Percentiles rank a stretch among this genome's conserved stretches.
These are phyloP conservation scores for Resseliella maxima DNA, from an alignment of 2,888 invertebrate species.

Conservation along the genomic window DNA sequence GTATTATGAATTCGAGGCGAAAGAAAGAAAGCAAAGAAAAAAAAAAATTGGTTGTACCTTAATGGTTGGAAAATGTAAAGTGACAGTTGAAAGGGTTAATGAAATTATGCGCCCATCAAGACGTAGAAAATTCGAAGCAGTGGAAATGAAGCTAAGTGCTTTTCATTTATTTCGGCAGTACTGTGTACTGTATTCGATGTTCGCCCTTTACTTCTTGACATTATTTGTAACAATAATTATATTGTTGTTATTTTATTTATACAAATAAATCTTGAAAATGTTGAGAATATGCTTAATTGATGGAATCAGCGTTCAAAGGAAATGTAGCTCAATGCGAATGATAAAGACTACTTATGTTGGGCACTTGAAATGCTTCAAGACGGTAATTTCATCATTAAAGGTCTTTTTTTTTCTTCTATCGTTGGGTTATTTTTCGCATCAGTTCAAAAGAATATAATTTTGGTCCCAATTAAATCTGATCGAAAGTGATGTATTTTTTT, in stretches of 20 bases:
- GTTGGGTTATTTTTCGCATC: background rate
- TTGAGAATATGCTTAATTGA: conserved; percentile 43
- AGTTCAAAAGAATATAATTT: background rate
- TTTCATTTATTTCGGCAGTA: background rate
- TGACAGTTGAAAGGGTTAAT: conserved; percentile 53
- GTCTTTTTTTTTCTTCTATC: too few species aligned
- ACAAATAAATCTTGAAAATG: conserved; percentile 40
- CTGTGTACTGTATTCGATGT: background rate
- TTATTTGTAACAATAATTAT: conserved; percentile 44
- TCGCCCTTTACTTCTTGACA: conserved; percentile 28
- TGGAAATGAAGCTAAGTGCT: background rate
- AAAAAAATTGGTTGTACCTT: background rate
- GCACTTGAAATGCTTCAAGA: conserved; percentile 20
- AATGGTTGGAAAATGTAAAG: conserved; percentile 38
- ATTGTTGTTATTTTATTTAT: conserved; percentile 29
- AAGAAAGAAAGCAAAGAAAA: background rate
- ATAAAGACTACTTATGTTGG: conserved; percentile 1
- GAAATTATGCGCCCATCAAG: conserved; percentile 48
- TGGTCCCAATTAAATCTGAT: background rate
- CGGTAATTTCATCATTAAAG: background rate
- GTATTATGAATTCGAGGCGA: background rate
- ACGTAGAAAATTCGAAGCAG: background rate
- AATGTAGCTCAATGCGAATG: background rate
- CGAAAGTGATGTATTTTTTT: background rate
- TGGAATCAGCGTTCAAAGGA: conserved; percentile 28